Evolutionary conservation across 2,888 invertebrate genomes (phyloP), one percentile per base, ranked within the genome.

Genomic region (Nysson spinosus): DNA sequence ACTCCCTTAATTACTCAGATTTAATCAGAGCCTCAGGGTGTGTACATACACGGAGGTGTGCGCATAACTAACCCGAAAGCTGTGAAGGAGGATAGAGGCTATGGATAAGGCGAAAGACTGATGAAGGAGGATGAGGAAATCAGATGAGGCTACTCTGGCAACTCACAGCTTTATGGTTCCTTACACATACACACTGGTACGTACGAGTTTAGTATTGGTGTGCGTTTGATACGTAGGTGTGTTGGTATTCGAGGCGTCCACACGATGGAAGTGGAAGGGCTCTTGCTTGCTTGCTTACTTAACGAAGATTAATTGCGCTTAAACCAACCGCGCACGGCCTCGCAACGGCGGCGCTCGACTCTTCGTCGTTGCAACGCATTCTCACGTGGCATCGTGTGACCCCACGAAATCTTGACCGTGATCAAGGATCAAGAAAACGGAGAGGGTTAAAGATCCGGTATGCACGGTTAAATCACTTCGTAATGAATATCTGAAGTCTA

Each of bases 1-100:
- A 85, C 84, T 85, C 83, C 85, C 84, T 85, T 85, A 85, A 85
- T 85, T 85, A 85, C 85, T 85, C 84, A 85, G 85, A 85, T 85
- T 85, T 85, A 85, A 85, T 85, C 85, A 83, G 83, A 73, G 78
- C 69, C 72, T 69, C 71, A 68, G 72, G 77, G 74, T 74, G 74
- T 64, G 69, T 78, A 70, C 70, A 72, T 34, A 64, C 65, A 52
- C 50, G 76, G n/a, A 70, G 74, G 66, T 78, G 76, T 77, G 74
- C 66, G 77, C 75, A 81, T 80, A 78, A 79, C 79, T 77, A 78
- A 78, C 69, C 69, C 11, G 24, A 40, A 30, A 28, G 42, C 19
- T 17, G 44, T 9, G 20, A 66, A 43, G 44, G 19, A 56, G 57
- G 61, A 19, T 43, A 46, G 35, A 47, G 60, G 55, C 51, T 55